Base-by-base conservation (phyloP, 2,113 vertebrate genomes). In the Benitochromis conjunctus region DNA sequence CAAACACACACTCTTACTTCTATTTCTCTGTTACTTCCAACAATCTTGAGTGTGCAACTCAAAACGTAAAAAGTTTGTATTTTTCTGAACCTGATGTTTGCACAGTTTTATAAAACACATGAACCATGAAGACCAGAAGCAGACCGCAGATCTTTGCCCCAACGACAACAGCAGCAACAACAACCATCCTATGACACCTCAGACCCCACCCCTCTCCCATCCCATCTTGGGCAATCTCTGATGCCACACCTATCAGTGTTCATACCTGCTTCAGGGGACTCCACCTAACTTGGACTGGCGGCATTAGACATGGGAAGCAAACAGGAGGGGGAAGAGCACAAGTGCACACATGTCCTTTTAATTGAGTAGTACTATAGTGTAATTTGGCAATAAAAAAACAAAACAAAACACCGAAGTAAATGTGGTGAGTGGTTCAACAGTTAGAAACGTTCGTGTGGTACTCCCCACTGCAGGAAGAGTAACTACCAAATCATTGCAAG, bases 181-280 rank as follows among this genome's bases (percentile, higher is more conserved):
- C 78, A 81, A 66, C 38, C 86, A 90, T 46, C 57, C 34, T 66
- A 66, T 21, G 62, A 64, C 60, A 86, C 78, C 24, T 82, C 69
- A 83, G 79, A 26, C 71, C 64, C 84, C 81, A 84, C 83, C 77
- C 86, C n/a, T 71, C 18, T n/a, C 69, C 58, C 36, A 31, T 24
- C 29, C 34, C 9, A 2, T 13, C 64, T 34, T 54, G 16, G 43
- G 77, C 74, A 90, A 60, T 19, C 29, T 43, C 86, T 81, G 53
- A 86, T 77, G 81, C 64, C 87, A 86, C 87, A 87, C 71, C 83
- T 86, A 86, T 89, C 87, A 90, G 88, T 74, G 83, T 91, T 93
- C 94, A 90, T 94, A 95, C 94, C 92, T 89, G 92, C 89, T 78
- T 92, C 89, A 94, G 90, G 81, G 55, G 91, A 86, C 88, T 93